Conservation (phyloP, 2,888 invertebrate genomes). For the Rhagium mordax region DNA sequence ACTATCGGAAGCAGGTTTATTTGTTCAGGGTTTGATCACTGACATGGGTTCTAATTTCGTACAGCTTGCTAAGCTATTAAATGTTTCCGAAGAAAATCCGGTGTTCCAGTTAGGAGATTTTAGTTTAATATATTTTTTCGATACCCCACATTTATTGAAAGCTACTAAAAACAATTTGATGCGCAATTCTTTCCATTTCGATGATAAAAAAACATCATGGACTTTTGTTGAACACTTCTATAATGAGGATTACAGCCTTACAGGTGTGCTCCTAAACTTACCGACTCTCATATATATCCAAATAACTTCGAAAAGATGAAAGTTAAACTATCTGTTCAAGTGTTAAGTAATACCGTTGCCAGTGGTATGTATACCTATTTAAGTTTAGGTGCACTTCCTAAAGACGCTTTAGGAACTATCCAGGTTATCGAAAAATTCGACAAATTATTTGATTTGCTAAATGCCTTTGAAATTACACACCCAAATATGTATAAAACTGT, state of each 20-base stretch:
- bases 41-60: slow-evolving; percentile 37
- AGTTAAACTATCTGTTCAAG: slow-evolving; percentile 25
- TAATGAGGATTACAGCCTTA: slow-evolving; percentile 21
- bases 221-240: slow-evolving; percentile 21
- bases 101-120: slow-evolving; percentile 18
- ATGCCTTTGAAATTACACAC: neutral
- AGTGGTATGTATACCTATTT: slow-evolving; percentile 31
- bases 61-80: slow-evolving; percentile 20
- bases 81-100: slow-evolving; percentile 22
- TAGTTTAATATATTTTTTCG: slow-evolving; percentile 25
- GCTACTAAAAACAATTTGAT: slow-evolving; percentile 29
- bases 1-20: slow-evolving; percentile 22
- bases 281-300: slow-evolving; percentile 25
- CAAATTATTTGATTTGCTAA: slow-evolving; percentile 31
- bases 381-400: slow-evolving; percentile 27
- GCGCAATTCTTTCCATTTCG: slow-evolving; percentile 13
- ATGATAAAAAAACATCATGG: slow-evolving; percentile 30
- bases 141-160: slow-evolving; percentile 30
- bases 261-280: slow-evolving; percentile 29
- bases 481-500: slow-evolving; percentile 26
- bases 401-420: slow-evolving; percentile 21
- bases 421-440: slow-evolving; percentile 29
- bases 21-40: slow-evolving; percentile 17
- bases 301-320: slow-evolving; percentile 28
- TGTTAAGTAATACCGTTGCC: slow-evolving; percentile 30